Percentiles rank a stretch among this genome's conserved stretches.
phyloP scores from a whole-genome alignment of 2,113 vertebrate species.

The Hippolais icterina region DNA sequence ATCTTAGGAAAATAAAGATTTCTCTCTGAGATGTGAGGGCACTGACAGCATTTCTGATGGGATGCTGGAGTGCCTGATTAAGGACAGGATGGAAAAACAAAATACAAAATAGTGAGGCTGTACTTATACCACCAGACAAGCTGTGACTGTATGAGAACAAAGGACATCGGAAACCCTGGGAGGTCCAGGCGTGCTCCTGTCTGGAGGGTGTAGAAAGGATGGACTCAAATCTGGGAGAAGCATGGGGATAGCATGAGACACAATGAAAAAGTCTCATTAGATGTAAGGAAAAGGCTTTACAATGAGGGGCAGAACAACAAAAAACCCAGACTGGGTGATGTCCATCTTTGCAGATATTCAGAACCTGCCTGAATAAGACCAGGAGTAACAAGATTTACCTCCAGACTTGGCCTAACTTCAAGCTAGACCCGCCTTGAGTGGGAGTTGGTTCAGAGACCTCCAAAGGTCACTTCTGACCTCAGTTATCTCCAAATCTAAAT shows the following conservation, averaged over 20 bases:
- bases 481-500: background rate
- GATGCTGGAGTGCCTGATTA: background rate
- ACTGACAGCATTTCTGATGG: background rate
- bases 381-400: background rate
- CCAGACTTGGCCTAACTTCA: background rate
- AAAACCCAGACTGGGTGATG: background rate
- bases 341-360: background rate
- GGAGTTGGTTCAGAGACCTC: background rate
- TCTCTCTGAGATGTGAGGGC: background rate
- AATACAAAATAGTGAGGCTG: background rate
- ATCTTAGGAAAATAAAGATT: slow-evolving; percentile 16
- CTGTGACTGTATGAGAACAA: background rate
- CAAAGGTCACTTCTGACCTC: background rate
- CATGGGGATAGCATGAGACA: fast-evolving
- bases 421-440: fast-evolving
- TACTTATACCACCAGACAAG: background rate
- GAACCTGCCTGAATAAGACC: background rate
- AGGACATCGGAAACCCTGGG: background rate
- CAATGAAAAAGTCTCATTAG: background rate
- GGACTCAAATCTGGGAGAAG: background rate
- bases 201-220: background rate
- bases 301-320: background rate
- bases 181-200: background rate
- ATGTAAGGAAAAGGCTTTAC: background rate
- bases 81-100: background rate